A percentile compares a stretch with the other conserved stretches of the same genome.
Evolutionary conservation across 1,140 invertebrate species (phyloP).

Genomic region (Trichogramma pretiosum): DNA sequence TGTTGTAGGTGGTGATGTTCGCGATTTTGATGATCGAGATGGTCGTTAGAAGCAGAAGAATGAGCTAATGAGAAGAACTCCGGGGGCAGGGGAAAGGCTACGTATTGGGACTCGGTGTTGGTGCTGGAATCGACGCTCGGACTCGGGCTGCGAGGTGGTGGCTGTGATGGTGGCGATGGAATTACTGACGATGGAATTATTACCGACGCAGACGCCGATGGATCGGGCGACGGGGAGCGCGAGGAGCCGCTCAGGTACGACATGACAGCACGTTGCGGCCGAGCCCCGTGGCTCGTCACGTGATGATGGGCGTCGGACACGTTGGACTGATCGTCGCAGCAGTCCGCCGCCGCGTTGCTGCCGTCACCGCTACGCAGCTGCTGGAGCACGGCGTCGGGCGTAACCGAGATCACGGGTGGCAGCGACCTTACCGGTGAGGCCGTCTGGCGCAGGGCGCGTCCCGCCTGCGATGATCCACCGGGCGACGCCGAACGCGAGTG

Average conservation of each 20-base stretch:
- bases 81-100: too few relatives aligned
- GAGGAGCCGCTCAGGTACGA: constrained; percentile 24
- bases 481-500: constrained; percentile 27
- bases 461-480: constrained; percentile 16
- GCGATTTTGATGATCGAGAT: neutral
- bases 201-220: constrained; percentile 15
- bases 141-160: too few relatives aligned
- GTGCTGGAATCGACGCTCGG: too few relatives aligned
- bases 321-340: neutral
- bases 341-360: too few relatives aligned
- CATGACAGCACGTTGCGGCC: constrained; percentile 34
- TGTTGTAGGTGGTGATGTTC: constrained; percentile 1
- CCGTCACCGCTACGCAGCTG: too few relatives aligned
- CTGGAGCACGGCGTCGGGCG: constrained; percentile 30
- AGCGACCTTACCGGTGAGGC: constrained; percentile 39
- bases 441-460: constrained; percentile 27
- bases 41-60: too few relatives aligned
- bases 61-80: too few relatives aligned
- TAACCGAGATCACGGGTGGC: constrained; percentile 42
- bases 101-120: too few relatives aligned
- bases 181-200: constrained; percentile 21
- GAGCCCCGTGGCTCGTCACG: constrained; percentile 19
- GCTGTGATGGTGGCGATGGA: neutral
- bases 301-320: constrained; percentile 7
- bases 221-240: neutral